phyloP scores from a whole-genome alignment of 2,113 vertebrate genomes.

The Taxidea taxus region DNA sequence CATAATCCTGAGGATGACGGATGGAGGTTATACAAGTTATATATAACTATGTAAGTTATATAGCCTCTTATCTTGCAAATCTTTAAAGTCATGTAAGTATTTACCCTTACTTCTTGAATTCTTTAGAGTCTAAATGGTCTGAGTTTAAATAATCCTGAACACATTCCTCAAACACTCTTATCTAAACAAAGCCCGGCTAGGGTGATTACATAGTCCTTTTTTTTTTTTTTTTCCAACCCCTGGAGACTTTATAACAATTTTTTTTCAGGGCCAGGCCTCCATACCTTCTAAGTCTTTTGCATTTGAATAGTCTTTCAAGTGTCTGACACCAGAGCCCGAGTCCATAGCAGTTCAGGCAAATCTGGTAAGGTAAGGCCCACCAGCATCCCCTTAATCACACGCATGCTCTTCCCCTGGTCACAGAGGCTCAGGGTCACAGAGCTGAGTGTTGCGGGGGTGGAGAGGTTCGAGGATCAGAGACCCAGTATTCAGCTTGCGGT shows the following conservation, averaged over 20 bases:
- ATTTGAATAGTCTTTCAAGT: slow-evolving; percentile 24
- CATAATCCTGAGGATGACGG: background rate
- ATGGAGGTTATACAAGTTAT: background rate
- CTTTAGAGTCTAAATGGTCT: slow-evolving; percentile 43
- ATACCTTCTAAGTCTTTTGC: background rate
- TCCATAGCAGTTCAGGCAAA: background rate
- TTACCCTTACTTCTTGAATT: slow-evolving; percentile 48
- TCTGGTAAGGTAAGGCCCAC: background rate
- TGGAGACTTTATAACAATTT: slow-evolving; percentile 33
- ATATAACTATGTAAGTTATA: background rate
- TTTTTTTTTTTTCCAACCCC: background rate
- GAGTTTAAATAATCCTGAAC: slow-evolving; percentile 54
- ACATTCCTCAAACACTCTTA: slow-evolving; percentile 61
- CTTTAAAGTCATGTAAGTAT: slow-evolving; percentile 58
- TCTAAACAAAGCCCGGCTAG: slow-evolving; percentile 51
- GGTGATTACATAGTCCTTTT: slow-evolving; percentile 4
- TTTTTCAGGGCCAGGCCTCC: slow-evolving; percentile 17
- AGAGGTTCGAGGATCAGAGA: background rate
- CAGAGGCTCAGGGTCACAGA: background rate
- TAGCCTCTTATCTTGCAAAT: background rate
- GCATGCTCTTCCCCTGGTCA: background rate
- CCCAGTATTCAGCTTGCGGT: background rate
- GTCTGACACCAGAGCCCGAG: background rate
- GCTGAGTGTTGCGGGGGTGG: background rate
- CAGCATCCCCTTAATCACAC: background rate